Base-by-base conservation (phyloP, 2,888 invertebrate species). In the Apodemia mormo region DNA sequence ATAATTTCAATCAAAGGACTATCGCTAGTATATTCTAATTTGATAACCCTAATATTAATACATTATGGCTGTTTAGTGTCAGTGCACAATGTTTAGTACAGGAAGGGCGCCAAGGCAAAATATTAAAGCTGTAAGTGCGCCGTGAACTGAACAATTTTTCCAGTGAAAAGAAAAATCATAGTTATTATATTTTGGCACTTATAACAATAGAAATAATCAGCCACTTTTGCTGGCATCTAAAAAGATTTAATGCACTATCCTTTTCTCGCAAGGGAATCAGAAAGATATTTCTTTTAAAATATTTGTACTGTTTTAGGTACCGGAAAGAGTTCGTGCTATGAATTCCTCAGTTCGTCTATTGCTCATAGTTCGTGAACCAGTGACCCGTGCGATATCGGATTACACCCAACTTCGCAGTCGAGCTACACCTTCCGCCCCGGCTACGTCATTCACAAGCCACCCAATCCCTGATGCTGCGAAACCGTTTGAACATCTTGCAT, bases 381-480 rank as follows among this genome's bases (percentile, higher is more conserved):
- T 99, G 70, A 98, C 97, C 29, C 94, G 99, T 70, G 97, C 98
- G 68, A 97, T 99, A 81, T 99, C 99, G 14, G 99, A 99, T 94
- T 99, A 98, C 92, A 97, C 98, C 30, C 99, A 99, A 89, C 94
- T 98, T 78, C 95, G 97, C 75, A 97, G 96, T 78, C 96, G 97
- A 82, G 96, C 97, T 37, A 96, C 96, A 54, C 96, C 97, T 1
- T 96, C 96, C 10, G 95, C 95, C 75, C 95, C 96, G 6, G 90
- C 94, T 71, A 68, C 76, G 6, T 85, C 89, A 56, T 83, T 86
- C 22, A 72, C 88, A 68, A 85, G 85, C 40, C 79, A 77, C 33
- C 86, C 90, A 0, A 77, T 84, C 49, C 82, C 91, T 0, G 90
- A 91, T 72, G 83, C 94, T 68, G 82, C 92, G 9, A 95, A 95